Conservation (phyloP, 2,797 vertebrate genomes). For the Fratercula arctica region DNA sequence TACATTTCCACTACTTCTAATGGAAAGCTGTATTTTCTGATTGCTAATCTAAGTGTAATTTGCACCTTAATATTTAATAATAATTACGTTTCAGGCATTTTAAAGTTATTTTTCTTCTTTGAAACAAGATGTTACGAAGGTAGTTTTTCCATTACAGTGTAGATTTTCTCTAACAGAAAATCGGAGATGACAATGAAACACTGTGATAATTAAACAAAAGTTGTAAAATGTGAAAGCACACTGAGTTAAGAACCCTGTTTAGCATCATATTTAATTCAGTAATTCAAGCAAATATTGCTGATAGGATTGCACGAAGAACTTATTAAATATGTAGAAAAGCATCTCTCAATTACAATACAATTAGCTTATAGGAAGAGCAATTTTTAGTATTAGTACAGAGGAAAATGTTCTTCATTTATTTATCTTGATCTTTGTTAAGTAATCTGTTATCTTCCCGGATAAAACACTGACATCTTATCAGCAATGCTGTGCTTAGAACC, state of each 20-base stretch:
- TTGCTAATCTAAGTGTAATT: not conserved
- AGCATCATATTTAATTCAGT: slow-evolving; percentile 25
- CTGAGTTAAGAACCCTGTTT: slow-evolving; percentile 6
- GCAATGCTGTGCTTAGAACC: not conserved
- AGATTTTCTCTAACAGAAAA: not conserved
- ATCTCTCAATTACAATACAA: not conserved
- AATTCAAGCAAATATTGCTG: not conserved
- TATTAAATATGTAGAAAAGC: not conserved
- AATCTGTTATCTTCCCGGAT: not conserved
- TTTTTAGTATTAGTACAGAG: not conserved
- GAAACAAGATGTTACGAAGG: not conserved
- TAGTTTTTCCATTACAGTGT: not conserved
- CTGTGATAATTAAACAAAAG: not conserved
- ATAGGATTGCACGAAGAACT: not conserved
- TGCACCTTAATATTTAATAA: not conserved
- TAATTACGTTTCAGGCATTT: not conserved
- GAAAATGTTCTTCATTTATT: not conserved
- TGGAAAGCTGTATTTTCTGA: not conserved
- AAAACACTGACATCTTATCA: not conserved
- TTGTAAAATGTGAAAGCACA: not conserved
- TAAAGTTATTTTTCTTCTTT: not conserved
- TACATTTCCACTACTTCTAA: not conserved
- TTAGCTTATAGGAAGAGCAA: not conserved
- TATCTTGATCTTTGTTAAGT: not conserved
- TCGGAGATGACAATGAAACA: not conserved